Percentiles rank a stretch among this genome's conserved stretches.
Conservation (phyloP, 2,113 vertebrate species). For the Perca fluviatilis region DNA sequence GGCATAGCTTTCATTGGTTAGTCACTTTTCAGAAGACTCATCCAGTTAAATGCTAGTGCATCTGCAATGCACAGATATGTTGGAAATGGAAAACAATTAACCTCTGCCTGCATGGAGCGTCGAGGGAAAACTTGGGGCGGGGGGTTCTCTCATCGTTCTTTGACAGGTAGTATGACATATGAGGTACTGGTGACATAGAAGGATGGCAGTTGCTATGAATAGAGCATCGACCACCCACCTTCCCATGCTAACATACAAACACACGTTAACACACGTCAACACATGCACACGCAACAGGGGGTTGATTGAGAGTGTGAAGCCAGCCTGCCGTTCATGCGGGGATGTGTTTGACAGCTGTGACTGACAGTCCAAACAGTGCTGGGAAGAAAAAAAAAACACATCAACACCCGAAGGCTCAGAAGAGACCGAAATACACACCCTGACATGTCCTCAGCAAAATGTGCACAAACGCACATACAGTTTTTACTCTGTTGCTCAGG, state of each 20-base stretch:
- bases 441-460: slow-evolving; percentile 33
- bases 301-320: slow-evolving; percentile 66
- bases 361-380: slow-evolving; percentile 63
- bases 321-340: slow-evolving; percentile 29
- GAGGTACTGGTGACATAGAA: slow-evolving; percentile 55
- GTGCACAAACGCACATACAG: not conserved
- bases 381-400: slow-evolving; percentile 36
- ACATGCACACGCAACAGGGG: slow-evolving; percentile 29
- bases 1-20: not conserved
- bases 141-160: not conserved
- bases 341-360: slow-evolving; percentile 72
- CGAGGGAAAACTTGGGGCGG: not conserved
- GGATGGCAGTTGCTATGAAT: slow-evolving; percentile 66
- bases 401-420: slow-evolving; percentile 46
- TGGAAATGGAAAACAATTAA: not conserved
- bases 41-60: not conserved
- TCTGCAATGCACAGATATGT: not conserved
- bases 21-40: not conserved
- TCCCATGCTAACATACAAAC: slow-evolving; percentile 35
- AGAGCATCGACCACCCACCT: slow-evolving; percentile 63
- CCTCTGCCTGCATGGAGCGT: not conserved
- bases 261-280: slow-evolving; percentile 34
- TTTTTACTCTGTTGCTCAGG: slow-evolving; percentile 44
- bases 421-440: slow-evolving; percentile 51
- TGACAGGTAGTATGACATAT: slow-evolving; percentile 54